A percentile compares a stretch with the other conserved stretches of the same genome.
These are phyloP conservation scores for Carterocephalus palaemon DNA, from an alignment of 2,888 invertebrate species.

Conservation along the genomic window DNA sequence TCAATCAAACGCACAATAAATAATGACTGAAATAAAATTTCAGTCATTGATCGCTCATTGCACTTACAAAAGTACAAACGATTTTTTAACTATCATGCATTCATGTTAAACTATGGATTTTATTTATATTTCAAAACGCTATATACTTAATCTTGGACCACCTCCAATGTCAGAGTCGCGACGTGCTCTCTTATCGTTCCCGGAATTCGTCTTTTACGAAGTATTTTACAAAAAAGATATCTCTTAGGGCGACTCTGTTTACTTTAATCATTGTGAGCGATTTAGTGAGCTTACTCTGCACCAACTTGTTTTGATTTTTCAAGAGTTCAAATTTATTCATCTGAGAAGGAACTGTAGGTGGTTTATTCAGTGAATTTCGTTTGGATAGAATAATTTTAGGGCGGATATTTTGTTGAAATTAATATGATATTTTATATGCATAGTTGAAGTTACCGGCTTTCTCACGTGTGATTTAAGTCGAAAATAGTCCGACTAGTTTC, in stretches of 20 bases:
- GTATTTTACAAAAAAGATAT: slow-evolving; percentile 69
- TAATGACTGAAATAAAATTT: no score
- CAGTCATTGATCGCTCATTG: no score
- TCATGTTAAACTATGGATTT: no score
- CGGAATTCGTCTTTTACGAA: slow-evolving; percentile 69
- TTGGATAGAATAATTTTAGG: neutral
- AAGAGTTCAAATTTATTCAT: slow-evolving; percentile 12
- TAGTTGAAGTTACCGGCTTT: no score
- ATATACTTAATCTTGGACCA: slow-evolving; percentile 39
- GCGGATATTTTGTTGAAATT: no score
- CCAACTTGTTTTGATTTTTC: slow-evolving; percentile 16
- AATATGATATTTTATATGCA: no score
- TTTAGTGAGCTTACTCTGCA: slow-evolving; percentile 44
- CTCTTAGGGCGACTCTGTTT: slow-evolving; percentile 61
- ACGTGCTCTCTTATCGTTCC: slow-evolving; percentile 67
- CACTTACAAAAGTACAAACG: no score
- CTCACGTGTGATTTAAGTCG: no score
- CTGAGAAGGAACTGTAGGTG: slow-evolving; percentile 14
- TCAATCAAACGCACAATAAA: no score
- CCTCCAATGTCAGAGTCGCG: slow-evolving; percentile 46
- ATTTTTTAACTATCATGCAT: no score
- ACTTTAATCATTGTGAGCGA: slow-evolving; percentile 64
- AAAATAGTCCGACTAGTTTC: no score
- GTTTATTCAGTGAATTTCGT: slow-evolving; percentile 2
- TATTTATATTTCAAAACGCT: no score